Conservation (phyloP, 2,113 vertebrate genomes). For the Lathamus discolor region DNA sequence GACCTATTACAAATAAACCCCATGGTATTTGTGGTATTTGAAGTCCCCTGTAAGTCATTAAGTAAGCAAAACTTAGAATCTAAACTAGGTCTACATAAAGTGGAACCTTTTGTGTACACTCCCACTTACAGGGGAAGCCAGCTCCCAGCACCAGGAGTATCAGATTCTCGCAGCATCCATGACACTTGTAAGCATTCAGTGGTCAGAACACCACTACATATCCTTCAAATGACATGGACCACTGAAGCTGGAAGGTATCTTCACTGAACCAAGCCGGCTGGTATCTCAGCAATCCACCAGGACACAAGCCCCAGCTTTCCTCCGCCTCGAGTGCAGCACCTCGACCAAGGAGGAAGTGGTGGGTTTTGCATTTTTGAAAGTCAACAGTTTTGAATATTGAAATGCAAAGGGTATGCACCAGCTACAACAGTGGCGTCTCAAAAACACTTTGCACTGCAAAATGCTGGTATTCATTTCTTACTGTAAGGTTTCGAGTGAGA, state of each 20-base stretch:
- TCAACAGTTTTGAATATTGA: constrained; percentile 41
- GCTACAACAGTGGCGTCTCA: background rate
- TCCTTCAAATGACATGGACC: constrained; percentile 79
- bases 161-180: constrained; percentile 74
- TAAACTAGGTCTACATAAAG: constrained; percentile 3
- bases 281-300: constrained; percentile 73
- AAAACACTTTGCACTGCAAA: background rate
- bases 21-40: background rate
- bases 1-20: background rate
- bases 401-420: background rate
- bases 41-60: background rate
- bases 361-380: constrained; percentile 58
- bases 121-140: background rate
- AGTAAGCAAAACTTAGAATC: background rate
- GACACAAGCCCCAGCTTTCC: constrained; percentile 51
- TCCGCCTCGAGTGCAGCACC: background rate
- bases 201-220: constrained; percentile 78
- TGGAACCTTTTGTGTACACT: background rate
- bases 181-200: constrained; percentile 79
- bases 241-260: constrained; percentile 77
- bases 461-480: background rate
- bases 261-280: constrained; percentile 65
- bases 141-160: constrained; percentile 59
- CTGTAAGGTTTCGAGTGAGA: background rate
- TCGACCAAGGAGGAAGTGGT: background rate